Evolutionary conservation across 2,797 vertebrate species (phyloP).

Genomic region (Emys orbicularis): DNA sequence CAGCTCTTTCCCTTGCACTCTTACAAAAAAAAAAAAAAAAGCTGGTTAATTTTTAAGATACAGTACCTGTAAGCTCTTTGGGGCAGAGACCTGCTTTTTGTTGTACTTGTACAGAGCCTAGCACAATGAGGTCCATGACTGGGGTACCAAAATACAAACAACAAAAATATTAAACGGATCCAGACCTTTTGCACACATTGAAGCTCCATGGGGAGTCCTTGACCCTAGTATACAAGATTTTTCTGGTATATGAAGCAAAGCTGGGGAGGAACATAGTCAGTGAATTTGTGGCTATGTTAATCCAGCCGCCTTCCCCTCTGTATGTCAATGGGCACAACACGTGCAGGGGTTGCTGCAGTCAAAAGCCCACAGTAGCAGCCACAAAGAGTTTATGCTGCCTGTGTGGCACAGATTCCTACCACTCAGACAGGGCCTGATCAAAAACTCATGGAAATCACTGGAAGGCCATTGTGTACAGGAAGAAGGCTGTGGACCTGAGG

Average conservation of each 20-base stretch:
- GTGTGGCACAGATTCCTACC: background rate
- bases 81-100: background rate
- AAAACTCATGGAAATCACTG: background rate
- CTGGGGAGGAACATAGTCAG: background rate
- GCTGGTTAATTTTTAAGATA: background rate
- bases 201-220: background rate
- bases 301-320: background rate
- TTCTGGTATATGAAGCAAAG: background rate
- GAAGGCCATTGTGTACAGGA: background rate
- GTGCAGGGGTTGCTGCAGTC: background rate
- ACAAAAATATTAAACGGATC: background rate
- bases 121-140: background rate
- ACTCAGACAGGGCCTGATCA: background rate
- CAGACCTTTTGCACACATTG: background rate
- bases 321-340: background rate
- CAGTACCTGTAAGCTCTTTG: background rate
- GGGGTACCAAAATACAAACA: background rate
- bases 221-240: background rate
- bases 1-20: constrained; percentile 5
- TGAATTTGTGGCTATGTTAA: background rate
- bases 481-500: background rate
- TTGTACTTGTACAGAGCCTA: background rate
- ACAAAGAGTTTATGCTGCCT: background rate
- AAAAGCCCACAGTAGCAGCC: background rate
- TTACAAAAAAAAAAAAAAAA: background rate